Base-by-base conservation (phyloP, 2,797 vertebrate genomes). In the Gorsachius magnificus region DNA sequence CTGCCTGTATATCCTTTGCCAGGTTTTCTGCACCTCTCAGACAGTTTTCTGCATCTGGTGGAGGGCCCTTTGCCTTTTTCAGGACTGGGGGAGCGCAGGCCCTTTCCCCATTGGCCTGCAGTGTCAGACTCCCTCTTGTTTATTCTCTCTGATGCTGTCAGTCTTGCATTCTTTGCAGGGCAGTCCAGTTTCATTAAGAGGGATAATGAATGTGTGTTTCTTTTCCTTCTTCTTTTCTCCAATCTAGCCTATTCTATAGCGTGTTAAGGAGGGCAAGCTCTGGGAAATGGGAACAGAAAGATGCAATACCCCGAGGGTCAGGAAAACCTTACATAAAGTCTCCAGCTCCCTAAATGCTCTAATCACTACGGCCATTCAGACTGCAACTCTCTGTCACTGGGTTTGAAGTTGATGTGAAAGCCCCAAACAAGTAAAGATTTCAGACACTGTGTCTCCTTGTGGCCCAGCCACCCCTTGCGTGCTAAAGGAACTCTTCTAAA, bases 141-240 rank as follows among this genome's bases (percentile, higher is more conserved):
- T 89, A 69, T 92, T 84, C 75, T 81, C 46, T 94, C 77, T 63
- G 56, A 70, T 79, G 35, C 7, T 87, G 74, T 60, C 82, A 94
- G 50, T 65, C 51, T 79, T 51, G 18, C 83, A 95, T 96, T 95
- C 95, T 89, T 95, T 63, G 35, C 58, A 93, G 76, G 60, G 69
- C 88, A 93, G 33, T 16, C 24, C 22, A 50, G 19, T 63, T 91
- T 43, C 54, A 87, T 35, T 33, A 84, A 84, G 22, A 15, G 22
- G 22, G 93, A 79, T 38, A 89, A 93, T 87, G 90, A 95, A 69
- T 95, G 35, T 26, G 29, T 87, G 75, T 51, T 95, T 92, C 48
- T 95, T 76, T 13, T 90, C 10, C 3, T 31, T 71, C 3, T 31
- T 66, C 24, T 70, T 61, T 41, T 61, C 65, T 64, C 8, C 16